Base-by-base conservation (phyloP, 92 coral and sea anemone genomes). In the Epizoanthus stellaris region DNA sequence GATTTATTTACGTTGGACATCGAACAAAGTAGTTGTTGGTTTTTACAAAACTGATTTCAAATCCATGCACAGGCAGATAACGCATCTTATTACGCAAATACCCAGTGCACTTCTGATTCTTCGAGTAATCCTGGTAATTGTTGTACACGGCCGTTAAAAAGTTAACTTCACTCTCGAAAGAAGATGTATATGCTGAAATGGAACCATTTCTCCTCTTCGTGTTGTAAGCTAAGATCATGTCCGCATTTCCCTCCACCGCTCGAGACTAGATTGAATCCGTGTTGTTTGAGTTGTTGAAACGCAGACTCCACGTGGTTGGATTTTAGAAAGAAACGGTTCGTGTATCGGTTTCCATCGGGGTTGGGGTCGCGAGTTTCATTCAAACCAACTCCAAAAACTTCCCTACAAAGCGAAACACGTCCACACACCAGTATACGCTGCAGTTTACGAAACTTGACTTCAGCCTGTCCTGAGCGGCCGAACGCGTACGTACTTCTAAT, bases 161-260 rank as follows among this genome's bases (percentile, higher is more conserved):
- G 14, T 45, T 9, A 68, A 34, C 52, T 53, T 81, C 67, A 54
- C 76, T 82, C 70, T 21, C 98, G 92, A 57, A 96, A 59, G 74
- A 96, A 96, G 19, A 91, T 90, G 39, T 87, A 89, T 30, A 95
- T 91, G 30, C 87, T 86, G 43, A 96, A 96, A 76, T 96, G 95
- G 62, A 89, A 90, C 99, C 99, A 96, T 79, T 86, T 94, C 38
- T 94, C 98, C 39, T 94, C 99, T 19, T 92, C 97, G 64, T 89
- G 75, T 15, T 92, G 91, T 10, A 67, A 62, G 73, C 66, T 80
- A 14, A 62, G 76, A 36, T 71, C 89, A n/a, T 84, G 87, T 0
- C 95, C 91, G 9, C 88, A 75, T 67, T 96, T 92, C 0, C 99
- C 98, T 15, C 94, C 97, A 13, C 98, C 89, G 45, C 94, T 92